Base-by-base conservation (phyloP, 2,797 vertebrate genomes). In the Leptatherina wallacei region DNA sequence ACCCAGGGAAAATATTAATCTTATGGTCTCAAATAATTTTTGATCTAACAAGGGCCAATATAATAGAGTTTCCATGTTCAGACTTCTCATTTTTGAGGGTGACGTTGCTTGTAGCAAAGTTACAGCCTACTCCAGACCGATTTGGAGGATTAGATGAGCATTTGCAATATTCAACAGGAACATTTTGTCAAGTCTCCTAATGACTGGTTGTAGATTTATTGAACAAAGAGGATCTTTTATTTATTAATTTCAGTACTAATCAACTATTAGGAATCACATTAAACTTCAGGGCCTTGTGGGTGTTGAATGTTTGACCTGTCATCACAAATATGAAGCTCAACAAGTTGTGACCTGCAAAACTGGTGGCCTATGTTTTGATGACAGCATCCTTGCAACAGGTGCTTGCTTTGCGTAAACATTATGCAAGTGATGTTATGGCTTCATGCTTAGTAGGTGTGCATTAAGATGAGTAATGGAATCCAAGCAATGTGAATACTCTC, bases 401-500 rank as follows among this genome's bases (percentile, higher is more conserved):
- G 22, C 36, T 65, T 67, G 56, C 59, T 73, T 68, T 75, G 67
- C 30, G 9, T 3, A 33, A 29, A 44, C 59, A 35, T 56, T 32
- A n/a, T 68, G 10, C 0, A 60, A 38, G 33, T n/a, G 29, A 65
- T 27, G 56, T 49, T 49, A 33, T 2, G 0, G 24, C 10, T 78
- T 36, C 12, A 40, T 47, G 13, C 29, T 71, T 3, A 12, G 47
- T 76, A 72, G 70, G 73, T 68, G 86, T 85, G 77, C 64, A 30
- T 16, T 4, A 7, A 20, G 22, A 11, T 56, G 20, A 16, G 36
- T 49, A 24, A 20, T 78, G 82, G 79, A 86, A 87, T 88, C 57
- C 35, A 22, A 75, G 61, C 52, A 40, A 89, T 89, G 76, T 65
- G 58, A n/a, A n/a, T n/a, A 60, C 68, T 71, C 58, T 65, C 62